phyloP scores from a whole-genome alignment of 1,140 invertebrate genomes.

The Berghia stephanieae region DNA sequence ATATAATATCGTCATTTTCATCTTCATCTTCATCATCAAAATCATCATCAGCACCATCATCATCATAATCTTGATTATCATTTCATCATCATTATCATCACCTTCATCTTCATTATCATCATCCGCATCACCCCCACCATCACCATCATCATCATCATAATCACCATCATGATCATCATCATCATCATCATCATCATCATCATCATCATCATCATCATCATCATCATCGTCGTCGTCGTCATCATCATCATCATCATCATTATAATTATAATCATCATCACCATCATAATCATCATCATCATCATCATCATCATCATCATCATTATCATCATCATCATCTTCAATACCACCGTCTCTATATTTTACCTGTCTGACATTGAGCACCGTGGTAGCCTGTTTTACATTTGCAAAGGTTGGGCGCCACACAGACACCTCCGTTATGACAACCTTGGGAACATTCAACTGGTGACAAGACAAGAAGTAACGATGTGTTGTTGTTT shows the following conservation, averaged over 20 bases:
- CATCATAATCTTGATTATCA: not conserved
- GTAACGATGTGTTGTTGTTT: too few species aligned
- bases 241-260: not conserved
- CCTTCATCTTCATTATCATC: not conserved
- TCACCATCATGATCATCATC: not conserved
- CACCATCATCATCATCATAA: too few species aligned
- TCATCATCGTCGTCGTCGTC: conserved; percentile 16
- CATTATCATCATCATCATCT: not conserved
- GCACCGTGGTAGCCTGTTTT: conserved; percentile 43
- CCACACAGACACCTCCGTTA: conserved; percentile 53
- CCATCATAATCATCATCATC: not conserved
- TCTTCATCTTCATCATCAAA: not conserved
- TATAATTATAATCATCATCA: not conserved
- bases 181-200: conserved; percentile 1
- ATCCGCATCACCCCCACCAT: not conserved
- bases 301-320: not conserved
- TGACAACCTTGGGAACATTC: too few species aligned
- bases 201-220: conserved; percentile 15
- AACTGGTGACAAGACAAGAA: too few species aligned
- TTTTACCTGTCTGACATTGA: conserved; percentile 46
- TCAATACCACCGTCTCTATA: not conserved
- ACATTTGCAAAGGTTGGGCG: conserved; percentile 51
- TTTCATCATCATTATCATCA: not conserved
- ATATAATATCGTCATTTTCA: not conserved
- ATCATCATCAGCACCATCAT: not conserved